Conservation (phyloP, 2,113 vertebrate genomes). For the Coracopsis vasa region DNA sequence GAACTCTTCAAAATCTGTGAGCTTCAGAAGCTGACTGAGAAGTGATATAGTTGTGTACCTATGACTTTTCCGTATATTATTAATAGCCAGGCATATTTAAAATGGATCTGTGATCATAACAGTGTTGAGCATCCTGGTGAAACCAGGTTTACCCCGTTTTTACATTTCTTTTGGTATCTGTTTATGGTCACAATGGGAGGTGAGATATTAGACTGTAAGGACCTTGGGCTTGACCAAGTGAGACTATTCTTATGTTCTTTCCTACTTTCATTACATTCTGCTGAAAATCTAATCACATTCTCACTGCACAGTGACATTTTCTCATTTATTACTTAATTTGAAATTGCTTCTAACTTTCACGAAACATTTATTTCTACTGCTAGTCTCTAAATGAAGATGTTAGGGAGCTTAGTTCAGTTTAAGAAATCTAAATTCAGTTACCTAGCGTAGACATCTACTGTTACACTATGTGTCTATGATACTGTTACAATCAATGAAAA, state of each 20-base stretch:
- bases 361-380: constrained; percentile 13
- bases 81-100: neutral
- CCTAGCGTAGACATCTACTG: neutral
- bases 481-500: constrained; percentile 28
- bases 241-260: neutral
- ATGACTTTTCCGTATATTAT: neutral
- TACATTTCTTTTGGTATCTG: neutral
- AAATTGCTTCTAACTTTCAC: constrained; percentile 14
- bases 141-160: neutral
- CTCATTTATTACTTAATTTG: constrained; percentile 28
- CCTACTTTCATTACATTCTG: neutral
- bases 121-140: neutral
- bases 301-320: neutral
- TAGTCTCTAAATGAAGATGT: neutral
- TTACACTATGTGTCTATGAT: neutral
- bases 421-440: constrained; percentile 1
- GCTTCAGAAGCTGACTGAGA: neutral
- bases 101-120: neutral
- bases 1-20: neutral
- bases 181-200: neutral
- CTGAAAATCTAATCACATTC: constrained; percentile 23
- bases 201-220: neutral
- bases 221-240: neutral
- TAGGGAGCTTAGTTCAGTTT: neutral
- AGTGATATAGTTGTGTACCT: neutral